These are phyloP conservation scores for Tenrec ecaudatus DNA, from an alignment of 2,113 vertebrate species.

Conservation along the genomic window DNA sequence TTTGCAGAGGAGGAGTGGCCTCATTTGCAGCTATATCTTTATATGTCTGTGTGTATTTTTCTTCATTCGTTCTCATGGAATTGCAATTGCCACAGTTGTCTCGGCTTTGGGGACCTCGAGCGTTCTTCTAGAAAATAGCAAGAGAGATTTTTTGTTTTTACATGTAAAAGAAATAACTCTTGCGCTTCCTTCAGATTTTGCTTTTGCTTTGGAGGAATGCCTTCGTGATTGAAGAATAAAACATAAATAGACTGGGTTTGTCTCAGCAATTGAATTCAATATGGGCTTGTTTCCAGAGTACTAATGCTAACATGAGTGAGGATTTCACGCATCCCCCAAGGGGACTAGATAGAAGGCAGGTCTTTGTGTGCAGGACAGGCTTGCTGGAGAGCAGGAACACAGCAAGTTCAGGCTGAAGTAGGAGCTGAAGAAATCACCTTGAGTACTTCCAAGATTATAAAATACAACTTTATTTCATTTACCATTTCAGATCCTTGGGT, in stretches of 20 bases:
- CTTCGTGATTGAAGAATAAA: conserved; percentile 44
- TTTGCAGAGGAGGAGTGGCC: neutral
- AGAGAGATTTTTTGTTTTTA: conserved; percentile 1
- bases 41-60: conserved; percentile 7
- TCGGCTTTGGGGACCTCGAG: neutral
- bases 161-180: neutral
- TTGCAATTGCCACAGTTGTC: conserved; percentile 37
- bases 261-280: conserved; percentile 10
- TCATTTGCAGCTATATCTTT: neutral
- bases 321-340: neutral
- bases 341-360: neutral
- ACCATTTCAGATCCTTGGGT: neutral
- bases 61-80: conserved; percentile 27
- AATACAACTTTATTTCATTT: neutral
- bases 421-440: neutral
- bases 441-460: conserved; percentile 23
- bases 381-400: neutral
- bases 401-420: neutral
- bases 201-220: conserved; percentile 58
- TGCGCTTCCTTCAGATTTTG: conserved; percentile 10
- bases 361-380: neutral
- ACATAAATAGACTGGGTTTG: neutral
- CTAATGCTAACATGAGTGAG: conserved; percentile 5
- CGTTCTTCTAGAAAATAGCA: conserved; percentile 8
- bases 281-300: conserved; percentile 3